Percentiles rank a stretch among this genome's conserved stretches.
phyloP scores from a whole-genome alignment of 2,888 invertebrate genomes.

The Mantis religiosa region DNA sequence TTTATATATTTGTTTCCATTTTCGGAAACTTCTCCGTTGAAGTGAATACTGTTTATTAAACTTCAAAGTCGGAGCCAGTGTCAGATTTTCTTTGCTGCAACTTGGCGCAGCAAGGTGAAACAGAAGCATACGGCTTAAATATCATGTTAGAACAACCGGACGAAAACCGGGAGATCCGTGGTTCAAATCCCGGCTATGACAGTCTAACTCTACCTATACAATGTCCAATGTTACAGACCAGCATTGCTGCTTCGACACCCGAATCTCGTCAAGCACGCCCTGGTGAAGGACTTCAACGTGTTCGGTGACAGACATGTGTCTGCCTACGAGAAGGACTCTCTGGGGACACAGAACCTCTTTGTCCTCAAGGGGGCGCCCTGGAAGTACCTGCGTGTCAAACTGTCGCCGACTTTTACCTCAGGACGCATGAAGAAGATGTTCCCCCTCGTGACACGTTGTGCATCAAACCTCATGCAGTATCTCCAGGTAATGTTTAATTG shows the following conservation, averaged over 20 bases:
- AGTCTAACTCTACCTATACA: no score
- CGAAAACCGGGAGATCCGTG: no score
- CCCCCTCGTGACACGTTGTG: conserved; percentile 33
- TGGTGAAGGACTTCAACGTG: conserved; percentile 28
- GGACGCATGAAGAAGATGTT: conserved; percentile 40
- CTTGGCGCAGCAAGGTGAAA: no score
- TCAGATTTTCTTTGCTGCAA: no score
- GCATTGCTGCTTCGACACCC: conserved; percentile 29
- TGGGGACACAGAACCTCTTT: conserved; percentile 26
- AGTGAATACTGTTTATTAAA: no score
- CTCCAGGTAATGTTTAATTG: conserved; percentile 8
- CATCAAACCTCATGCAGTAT: conserved; percentile 19
- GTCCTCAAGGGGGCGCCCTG: conserved; percentile 35
- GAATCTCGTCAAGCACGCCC: conserved; percentile 27
- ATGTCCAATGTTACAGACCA: conserved; percentile 18
- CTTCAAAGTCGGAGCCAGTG: no score
- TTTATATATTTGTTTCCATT: no score
- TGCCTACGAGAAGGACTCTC: conserved; percentile 23
- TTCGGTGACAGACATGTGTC: conserved; percentile 26
- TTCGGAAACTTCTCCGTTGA: no score
- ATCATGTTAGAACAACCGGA: no score
- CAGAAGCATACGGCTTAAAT: no score
- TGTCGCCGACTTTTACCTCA: conserved; percentile 40
- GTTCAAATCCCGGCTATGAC: no score
- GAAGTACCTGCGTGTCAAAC: conserved; percentile 36